phyloP scores from a whole-genome alignment of 2,797 vertebrate species.

The Pseudomugil tenellus region DNA sequence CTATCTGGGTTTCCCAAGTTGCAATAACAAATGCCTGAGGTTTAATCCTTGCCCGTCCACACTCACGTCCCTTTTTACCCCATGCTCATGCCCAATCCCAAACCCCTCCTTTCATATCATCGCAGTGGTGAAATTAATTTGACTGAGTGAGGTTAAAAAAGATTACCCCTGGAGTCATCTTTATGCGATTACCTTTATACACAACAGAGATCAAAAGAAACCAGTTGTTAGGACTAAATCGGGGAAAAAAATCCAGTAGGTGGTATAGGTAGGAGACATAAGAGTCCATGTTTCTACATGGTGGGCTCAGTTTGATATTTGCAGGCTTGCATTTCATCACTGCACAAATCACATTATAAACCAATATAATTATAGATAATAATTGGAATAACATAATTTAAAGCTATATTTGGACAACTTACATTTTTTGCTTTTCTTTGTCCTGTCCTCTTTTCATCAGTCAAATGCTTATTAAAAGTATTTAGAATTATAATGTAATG shows the following conservation, averaged over 20 bases:
- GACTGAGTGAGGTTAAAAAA: conserved; percentile 66
- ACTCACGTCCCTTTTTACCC: conserved; percentile 7
- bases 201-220: conserved; percentile 65
- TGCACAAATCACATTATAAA: conserved; percentile 17
- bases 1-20: conserved; percentile 61
- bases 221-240: conserved; percentile 38
- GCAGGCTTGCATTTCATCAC: conserved; percentile 32
- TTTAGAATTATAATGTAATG: no score
- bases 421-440: neutral
- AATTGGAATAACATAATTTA: neutral
- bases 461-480: neutral
- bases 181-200: conserved; percentile 68
- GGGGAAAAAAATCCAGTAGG: conserved; percentile 36
- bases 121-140: conserved; percentile 62
- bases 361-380: no score
- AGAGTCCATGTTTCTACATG: conserved; percentile 28
- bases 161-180: conserved; percentile 64
- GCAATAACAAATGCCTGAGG: conserved; percentile 33
- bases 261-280: neutral
- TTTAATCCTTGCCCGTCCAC: conserved; percentile 32
- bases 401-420: neutral
- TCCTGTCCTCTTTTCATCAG: neutral
- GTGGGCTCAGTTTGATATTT: conserved; percentile 35
- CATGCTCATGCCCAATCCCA: conserved; percentile 1
- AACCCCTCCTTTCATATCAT: conserved; percentile 41